Conservation (phyloP, 2,888 invertebrate genomes). For the Leptinotarsa rubiginosa region DNA sequence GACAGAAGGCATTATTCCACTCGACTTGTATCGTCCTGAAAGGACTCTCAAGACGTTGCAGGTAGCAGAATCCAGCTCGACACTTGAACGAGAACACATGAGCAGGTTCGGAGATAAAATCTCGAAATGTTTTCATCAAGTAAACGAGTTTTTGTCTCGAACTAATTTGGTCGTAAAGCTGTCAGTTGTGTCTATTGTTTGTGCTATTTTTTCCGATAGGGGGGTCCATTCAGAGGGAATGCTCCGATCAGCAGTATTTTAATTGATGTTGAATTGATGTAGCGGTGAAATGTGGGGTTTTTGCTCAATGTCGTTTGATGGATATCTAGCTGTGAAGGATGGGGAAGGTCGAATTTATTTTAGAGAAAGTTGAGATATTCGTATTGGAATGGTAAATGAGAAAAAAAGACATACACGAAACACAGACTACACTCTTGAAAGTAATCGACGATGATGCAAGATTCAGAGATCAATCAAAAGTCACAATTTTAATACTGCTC, state of each 20-base stretch:
- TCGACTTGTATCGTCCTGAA: not conserved
- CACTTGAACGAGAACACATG: slow-evolving; percentile 27
- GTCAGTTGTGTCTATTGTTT: slow-evolving; percentile 48
- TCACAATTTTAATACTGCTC: no score
- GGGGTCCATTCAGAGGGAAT: slow-evolving; percentile 36
- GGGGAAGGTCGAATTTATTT: not conserved
- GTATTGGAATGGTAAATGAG: no score
- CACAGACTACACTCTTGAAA: no score
- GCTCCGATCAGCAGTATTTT: slow-evolving; percentile 9
- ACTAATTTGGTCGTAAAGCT: slow-evolving; percentile 53
- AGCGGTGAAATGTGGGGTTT: slow-evolving; percentile 8
- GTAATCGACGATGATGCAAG: no score
- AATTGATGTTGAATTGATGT: slow-evolving; percentile 24
- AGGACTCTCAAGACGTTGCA: not conserved
- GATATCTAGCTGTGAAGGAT: not conserved
- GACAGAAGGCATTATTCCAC: no score
- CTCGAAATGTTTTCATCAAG: slow-evolving; percentile 50
- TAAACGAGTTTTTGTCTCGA: slow-evolving; percentile 48
- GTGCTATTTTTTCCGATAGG: slow-evolving; percentile 41
- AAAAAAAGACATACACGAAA: no score
- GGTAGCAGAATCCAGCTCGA: not conserved
- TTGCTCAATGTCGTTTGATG: slow-evolving; percentile 16
- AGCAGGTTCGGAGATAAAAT: slow-evolving; percentile 46
- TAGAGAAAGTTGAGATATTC: no score
- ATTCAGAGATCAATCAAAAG: no score